Conservation (phyloP, 1,140 invertebrate genomes). For the Zaprionus inermis region DNA sequence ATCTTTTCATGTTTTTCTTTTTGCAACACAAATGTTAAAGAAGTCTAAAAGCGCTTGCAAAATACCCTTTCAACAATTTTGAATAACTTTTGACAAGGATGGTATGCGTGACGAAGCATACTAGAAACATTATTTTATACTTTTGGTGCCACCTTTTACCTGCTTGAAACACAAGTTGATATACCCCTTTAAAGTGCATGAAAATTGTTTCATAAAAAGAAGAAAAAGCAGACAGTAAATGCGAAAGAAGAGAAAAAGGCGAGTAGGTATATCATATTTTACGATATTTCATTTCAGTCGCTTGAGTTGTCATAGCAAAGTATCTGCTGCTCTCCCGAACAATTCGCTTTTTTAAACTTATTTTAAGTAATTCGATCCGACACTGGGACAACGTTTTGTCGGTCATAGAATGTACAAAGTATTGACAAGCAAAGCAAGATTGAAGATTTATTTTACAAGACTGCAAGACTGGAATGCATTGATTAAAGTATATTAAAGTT, state of each 20-base stretch:
- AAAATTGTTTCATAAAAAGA: neutral
- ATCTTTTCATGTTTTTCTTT: conserved; percentile 15
- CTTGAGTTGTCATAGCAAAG: conserved; percentile 30
- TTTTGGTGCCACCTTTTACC: neutral
- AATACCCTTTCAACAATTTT: neutral
- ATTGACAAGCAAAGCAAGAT: neutral
- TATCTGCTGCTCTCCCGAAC: conserved; percentile 12
- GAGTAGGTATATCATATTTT: conserved; percentile 38
- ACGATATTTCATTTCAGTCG: conserved; percentile 29
- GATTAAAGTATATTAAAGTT: neutral
- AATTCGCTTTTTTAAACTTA: neutral
- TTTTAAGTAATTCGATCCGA: conserved; percentile 37
- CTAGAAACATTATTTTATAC: too few species aligned
- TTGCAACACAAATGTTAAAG: neutral
- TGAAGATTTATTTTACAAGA: neutral
- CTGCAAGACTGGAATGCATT: too few species aligned
- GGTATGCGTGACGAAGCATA: too few species aligned
- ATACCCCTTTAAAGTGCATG: neutral
- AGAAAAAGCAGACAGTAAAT: neutral
- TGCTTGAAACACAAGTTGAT: too few species aligned
- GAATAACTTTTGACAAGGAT: neutral
- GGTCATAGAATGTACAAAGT: neutral
- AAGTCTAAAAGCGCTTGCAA: neutral
- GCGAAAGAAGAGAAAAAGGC: neutral
- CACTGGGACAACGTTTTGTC: conserved; percentile 20